These are phyloP conservation scores for Festucalex cinctus DNA, from an alignment of 2,113 vertebrate species.

Conservation along the genomic window DNA sequence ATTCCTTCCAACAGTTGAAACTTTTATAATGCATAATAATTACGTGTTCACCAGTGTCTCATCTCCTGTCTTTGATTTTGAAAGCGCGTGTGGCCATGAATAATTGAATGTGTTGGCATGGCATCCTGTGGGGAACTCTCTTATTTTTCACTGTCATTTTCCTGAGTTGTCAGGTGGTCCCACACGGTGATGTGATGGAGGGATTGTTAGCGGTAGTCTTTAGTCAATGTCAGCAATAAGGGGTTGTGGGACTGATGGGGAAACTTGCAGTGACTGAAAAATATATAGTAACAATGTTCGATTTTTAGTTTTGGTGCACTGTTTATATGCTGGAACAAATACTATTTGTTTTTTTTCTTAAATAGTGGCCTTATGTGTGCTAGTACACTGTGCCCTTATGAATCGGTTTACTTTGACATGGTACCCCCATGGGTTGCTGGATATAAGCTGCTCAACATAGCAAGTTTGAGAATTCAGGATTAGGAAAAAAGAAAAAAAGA, in stretches of 20 bases:
- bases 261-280: not conserved
- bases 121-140: not conserved
- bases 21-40: not conserved
- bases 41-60: not conserved
- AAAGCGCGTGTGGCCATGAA: not conserved
- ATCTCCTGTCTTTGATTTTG: slow-evolving; percentile 3
- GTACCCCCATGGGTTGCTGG: not conserved
- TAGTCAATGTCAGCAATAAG: not conserved
- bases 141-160: not conserved
- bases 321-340: not conserved
- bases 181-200: not conserved
- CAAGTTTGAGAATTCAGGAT: not conserved
- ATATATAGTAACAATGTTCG: not conserved
- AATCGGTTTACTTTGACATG: not conserved
- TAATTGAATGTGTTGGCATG: not conserved
- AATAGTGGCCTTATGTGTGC: not conserved
- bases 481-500: not conserved
- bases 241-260: not conserved
- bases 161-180: slow-evolving; percentile 1
- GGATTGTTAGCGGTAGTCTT: not conserved
- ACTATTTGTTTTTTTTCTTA: not conserved
- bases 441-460: not conserved
- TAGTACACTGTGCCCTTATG: no score
- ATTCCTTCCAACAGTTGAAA: not conserved
- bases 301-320: not conserved